phyloP scores from a whole-genome alignment of 2,113 vertebrate genomes.

The Trematomus loennbergii region DNA sequence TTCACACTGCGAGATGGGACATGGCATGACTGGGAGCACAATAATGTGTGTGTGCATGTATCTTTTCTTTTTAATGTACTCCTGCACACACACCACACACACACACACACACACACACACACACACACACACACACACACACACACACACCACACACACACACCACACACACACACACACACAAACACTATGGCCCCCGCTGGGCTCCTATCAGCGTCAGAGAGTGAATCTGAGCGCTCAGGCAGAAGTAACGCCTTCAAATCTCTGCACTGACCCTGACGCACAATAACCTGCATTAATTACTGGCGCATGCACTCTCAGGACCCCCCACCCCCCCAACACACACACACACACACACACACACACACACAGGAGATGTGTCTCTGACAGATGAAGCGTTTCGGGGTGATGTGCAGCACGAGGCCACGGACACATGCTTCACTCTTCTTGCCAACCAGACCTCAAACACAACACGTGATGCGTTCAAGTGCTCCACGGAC shows the following conservation, averaged over 20 bases:
- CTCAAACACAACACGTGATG: too few relatives aligned
- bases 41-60: slow-evolving; percentile 61
- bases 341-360: too few relatives aligned
- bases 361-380: slow-evolving; percentile 15
- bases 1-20: slow-evolving; percentile 64
- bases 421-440: neutral
- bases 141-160: slow-evolving; percentile 60
- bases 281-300: slow-evolving; percentile 75
- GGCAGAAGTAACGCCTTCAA: slow-evolving; percentile 73
- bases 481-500: too few relatives aligned
- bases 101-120: slow-evolving; percentile 55
- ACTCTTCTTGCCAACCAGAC: too few relatives aligned
- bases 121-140: slow-evolving; percentile 57
- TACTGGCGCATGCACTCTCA: slow-evolving; percentile 62
- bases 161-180: slow-evolving; percentile 58
- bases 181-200: slow-evolving; percentile 62
- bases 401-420: slow-evolving; percentile 21
- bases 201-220: slow-evolving; percentile 79
- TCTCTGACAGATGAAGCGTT: slow-evolving; percentile 54
- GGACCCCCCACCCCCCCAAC: neutral
- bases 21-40: slow-evolving; percentile 70
- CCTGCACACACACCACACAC: slow-evolving; percentile 47
- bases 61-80: slow-evolving; percentile 71
- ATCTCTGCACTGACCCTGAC: slow-evolving; percentile 65
- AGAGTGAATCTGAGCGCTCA: slow-evolving; percentile 69